Evolutionary conservation across 2,113 vertebrate species (phyloP).

Genomic region (Zapus hudsonius): DNA sequence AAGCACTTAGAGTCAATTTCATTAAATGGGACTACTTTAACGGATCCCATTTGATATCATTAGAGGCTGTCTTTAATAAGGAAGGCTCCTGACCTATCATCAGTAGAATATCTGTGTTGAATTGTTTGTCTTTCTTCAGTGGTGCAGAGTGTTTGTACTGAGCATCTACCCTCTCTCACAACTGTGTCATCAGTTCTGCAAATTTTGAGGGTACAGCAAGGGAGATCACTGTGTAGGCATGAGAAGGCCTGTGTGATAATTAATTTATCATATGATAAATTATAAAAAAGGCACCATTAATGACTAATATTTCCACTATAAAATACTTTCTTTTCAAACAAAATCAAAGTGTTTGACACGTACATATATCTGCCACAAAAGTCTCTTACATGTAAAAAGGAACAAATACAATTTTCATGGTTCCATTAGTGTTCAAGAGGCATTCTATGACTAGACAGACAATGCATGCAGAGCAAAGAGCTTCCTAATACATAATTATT

Average conservation of each 20-base stretch:
- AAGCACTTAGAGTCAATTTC: slow-evolving; percentile 71
- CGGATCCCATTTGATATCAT: slow-evolving; percentile 51
- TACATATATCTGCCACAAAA: background rate
- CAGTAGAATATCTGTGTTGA: slow-evolving; percentile 53
- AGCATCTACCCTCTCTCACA: background rate
- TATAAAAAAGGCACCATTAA: slow-evolving; percentile 27
- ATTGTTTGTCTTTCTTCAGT: slow-evolving; percentile 42
- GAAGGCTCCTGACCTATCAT: slow-evolving; percentile 37
- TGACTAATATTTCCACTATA: slow-evolving; percentile 20
- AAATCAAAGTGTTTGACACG: slow-evolving; percentile 26
- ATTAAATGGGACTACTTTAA: slow-evolving; percentile 64
- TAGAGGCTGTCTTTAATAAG: slow-evolving; percentile 60
- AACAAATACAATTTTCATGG: background rate
- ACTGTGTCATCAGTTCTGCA: slow-evolving; percentile 33
- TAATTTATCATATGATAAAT: background rate
- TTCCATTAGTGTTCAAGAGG: background rate
- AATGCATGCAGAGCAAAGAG: slow-evolving; percentile 12
- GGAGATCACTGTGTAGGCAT: slow-evolving; percentile 17
- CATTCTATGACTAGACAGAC: background rate
- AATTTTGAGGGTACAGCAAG: background rate
- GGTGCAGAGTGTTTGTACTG: slow-evolving; percentile 8
- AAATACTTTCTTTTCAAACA: background rate
- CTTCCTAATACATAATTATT: slow-evolving; percentile 7
- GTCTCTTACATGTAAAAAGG: background rate
- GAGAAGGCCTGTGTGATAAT: slow-evolving; percentile 32